A percentile compares a stretch with the other conserved stretches of the same genome.
These are phyloP conservation scores for Cyprinus carpio DNA, from an alignment of 2,113 vertebrate species.

Conservation along the genomic window DNA sequence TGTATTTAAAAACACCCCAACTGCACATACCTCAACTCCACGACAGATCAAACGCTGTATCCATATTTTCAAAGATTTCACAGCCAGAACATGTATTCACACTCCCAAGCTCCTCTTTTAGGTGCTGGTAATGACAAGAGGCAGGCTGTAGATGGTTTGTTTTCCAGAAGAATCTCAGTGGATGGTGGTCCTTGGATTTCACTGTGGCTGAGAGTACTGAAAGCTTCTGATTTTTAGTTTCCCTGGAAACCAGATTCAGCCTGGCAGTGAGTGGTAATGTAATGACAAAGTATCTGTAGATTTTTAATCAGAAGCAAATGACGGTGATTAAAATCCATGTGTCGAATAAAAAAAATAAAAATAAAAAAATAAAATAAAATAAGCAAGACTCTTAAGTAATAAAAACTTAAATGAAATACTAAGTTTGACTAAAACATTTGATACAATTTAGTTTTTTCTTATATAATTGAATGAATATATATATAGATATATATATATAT, in stretches of 20 bases:
- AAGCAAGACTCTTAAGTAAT: neutral
- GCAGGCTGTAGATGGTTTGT: conserved; percentile 67
- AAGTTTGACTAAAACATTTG: no score
- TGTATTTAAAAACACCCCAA: neutral
- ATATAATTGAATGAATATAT: neutral
- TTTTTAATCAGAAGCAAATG: conserved; percentile 71
- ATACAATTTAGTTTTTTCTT: neutral
- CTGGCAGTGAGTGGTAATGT: conserved; percentile 76
- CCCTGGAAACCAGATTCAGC: conserved; percentile 79
- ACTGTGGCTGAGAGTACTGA: conserved; percentile 72
- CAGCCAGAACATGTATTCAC: neutral
- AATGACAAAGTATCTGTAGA: conserved; percentile 69
- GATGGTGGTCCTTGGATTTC: conserved; percentile 74
- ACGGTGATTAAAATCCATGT: conserved; percentile 69
- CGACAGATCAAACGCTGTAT: conserved; percentile 59
- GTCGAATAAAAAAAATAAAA: no score
- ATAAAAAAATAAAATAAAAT: neutral
- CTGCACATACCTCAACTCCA: conserved; percentile 71
- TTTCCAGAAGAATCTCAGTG: conserved; percentile 77
- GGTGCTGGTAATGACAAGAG: conserved; percentile 53
- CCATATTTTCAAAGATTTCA: conserved; percentile 45
- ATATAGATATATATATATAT: no score
- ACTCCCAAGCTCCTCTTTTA: neutral
- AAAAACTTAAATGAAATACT: neutral
- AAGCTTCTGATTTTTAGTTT: conserved; percentile 81